A percentile compares a stretch with the other conserved stretches of the same genome.
These are phyloP conservation scores for Seira ritae DNA, from an alignment of 2,888 invertebrate species.

Conservation along the genomic window DNA sequence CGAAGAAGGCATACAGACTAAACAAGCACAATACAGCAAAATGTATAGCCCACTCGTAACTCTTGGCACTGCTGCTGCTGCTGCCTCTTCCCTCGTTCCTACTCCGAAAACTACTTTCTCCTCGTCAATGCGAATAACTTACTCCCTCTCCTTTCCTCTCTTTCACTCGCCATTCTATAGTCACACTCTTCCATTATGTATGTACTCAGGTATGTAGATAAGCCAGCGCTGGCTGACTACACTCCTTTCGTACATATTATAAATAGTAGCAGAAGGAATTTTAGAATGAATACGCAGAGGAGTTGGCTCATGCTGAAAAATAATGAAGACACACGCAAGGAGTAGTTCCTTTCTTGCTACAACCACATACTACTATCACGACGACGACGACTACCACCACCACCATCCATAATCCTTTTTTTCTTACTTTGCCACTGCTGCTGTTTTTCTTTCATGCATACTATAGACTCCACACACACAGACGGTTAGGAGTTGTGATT, in stretches of 20 bases:
- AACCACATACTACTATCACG: conserved; percentile 20
- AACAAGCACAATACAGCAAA: conserved; percentile 18
- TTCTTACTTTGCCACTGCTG: background rate
- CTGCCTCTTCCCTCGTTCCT: conserved; percentile 32
- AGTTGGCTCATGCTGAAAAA: conserved; percentile 25
- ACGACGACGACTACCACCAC: background rate
- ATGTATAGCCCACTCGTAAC: conserved; percentile 28
- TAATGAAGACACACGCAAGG: conserved; percentile 12
- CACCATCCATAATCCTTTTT: conserved; percentile 18
- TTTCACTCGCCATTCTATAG: background rate
- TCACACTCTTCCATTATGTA: background rate
- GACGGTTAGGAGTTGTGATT: conserved; percentile 37
- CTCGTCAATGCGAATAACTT: conserved; percentile 30
- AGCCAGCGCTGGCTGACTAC: background rate
- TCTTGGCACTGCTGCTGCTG: conserved; percentile 32
- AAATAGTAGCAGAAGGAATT: conserved; percentile 3
- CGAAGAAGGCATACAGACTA: conserved; percentile 14
- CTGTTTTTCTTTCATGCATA: conserved; percentile 30
- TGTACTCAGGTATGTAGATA: conserved; percentile 3
- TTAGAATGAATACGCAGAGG: conserved; percentile 17
- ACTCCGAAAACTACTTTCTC: conserved; percentile 46
- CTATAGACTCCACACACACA: conserved; percentile 20
- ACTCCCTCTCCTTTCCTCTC: conserved; percentile 18
- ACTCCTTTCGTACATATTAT: background rate
- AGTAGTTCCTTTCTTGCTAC: background rate